Conservation (phyloP, 2,113 vertebrate genomes). For the Potamarius usumacintae region DNA sequence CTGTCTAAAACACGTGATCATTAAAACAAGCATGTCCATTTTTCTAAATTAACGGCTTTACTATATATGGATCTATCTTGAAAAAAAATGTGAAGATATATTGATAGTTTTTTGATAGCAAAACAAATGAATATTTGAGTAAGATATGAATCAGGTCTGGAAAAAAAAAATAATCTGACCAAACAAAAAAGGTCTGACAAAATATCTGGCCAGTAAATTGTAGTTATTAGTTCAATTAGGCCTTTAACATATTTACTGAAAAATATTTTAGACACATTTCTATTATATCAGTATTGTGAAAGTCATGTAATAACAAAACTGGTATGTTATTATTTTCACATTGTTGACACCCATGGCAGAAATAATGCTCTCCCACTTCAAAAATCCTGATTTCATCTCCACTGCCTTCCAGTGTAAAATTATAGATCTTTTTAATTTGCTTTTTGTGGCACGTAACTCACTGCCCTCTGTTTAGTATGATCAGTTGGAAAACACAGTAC, state of each 20-base stretch:
- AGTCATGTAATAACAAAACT: neutral
- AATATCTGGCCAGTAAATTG: too few relatives aligned
- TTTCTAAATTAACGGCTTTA: too few relatives aligned
- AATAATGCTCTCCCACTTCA: neutral
- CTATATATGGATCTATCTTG: neutral
- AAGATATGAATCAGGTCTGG: too few relatives aligned
- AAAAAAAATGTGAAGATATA: neutral
- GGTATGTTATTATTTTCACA: neutral
- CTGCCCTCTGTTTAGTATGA: neutral
- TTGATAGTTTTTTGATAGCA: neutral
- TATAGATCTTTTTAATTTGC: neutral
- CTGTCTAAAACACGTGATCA: neutral
- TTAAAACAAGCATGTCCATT: neutral
- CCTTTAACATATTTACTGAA: neutral
- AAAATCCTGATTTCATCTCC: neutral
- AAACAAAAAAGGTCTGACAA: too few relatives aligned
- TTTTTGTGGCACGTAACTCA: neutral
- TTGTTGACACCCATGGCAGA: neutral
- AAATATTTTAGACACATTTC: neutral
- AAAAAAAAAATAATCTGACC: too few relatives aligned
- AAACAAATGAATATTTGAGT: neutral
- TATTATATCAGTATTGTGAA: neutral
- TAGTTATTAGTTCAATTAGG: too few relatives aligned
- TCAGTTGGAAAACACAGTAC: neutral
- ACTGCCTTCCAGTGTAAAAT: neutral